These are phyloP conservation scores for Cydia pomonella DNA, from an alignment of 1,140 invertebrate genomes.

Conservation along the genomic window DNA sequence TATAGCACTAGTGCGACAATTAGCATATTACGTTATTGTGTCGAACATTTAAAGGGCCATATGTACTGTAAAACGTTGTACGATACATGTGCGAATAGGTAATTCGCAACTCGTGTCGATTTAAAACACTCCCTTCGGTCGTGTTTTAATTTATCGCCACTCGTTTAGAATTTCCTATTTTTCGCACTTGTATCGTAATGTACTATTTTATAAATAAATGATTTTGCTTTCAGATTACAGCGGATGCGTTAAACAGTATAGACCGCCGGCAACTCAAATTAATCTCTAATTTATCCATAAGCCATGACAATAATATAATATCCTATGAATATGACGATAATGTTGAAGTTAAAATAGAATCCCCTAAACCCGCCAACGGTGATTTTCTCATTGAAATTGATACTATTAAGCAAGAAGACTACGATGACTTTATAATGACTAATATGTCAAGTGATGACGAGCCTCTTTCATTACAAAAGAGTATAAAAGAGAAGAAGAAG, in stretches of 20 bases:
- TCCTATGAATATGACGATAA: neutral
- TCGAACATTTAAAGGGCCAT: too few relatives aligned
- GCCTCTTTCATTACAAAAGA: constrained; percentile 35
- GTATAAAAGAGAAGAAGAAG: constrained; percentile 43
- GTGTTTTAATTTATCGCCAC: too few relatives aligned
- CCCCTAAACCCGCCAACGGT: neutral
- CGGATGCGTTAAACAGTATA: neutral
- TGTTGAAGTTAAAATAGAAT: neutral
- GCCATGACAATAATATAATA: neutral
- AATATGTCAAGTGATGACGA: constrained; percentile 38
- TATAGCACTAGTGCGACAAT: too few relatives aligned
- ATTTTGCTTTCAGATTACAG: neutral
- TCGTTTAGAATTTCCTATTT: too few relatives aligned
- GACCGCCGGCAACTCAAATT: constrained; percentile 1
- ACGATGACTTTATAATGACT: constrained; percentile 20
- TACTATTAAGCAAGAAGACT: constrained; percentile 15
- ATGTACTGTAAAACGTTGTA: too few relatives aligned
- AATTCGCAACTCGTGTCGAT: too few relatives aligned
- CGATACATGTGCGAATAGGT: too few relatives aligned
- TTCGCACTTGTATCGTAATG: too few relatives aligned
- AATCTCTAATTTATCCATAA: neutral
- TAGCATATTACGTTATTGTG: too few relatives aligned
- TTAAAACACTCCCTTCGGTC: too few relatives aligned
- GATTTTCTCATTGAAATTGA: constrained; percentile 1
- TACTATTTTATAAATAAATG: neutral